phyloP scores from a whole-genome alignment of 1,140 invertebrate genomes.

The Mamestra configurata region DNA sequence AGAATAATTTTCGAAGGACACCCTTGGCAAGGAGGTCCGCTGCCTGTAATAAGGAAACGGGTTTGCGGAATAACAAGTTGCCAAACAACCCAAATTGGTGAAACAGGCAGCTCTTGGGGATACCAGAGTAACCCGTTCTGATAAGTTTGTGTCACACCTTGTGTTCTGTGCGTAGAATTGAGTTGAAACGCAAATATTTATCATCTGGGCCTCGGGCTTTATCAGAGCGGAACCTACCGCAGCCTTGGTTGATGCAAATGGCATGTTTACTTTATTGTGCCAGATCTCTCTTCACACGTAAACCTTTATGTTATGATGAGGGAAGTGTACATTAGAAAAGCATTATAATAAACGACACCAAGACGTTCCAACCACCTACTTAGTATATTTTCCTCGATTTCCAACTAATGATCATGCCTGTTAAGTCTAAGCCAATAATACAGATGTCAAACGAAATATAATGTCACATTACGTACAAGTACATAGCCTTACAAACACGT shows the following conservation, averaged over 20 bases:
- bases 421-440: constrained; percentile 15
- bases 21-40: background rate
- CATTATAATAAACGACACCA: background rate
- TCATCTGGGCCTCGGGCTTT: constrained; percentile 18
- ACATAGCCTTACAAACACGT: constrained; percentile 29
- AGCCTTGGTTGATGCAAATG: constrained; percentile 44
- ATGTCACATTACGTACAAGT: constrained; percentile 39
- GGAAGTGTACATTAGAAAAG: background rate
- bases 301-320: constrained; percentile 16
- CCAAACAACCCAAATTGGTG: constrained; percentile 26
- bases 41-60: constrained; percentile 21
- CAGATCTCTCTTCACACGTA: constrained; percentile 39
- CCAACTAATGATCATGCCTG: background rate
- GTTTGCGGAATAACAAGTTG: constrained; percentile 25
- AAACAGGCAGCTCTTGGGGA: constrained; percentile 11
- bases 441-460: constrained; percentile 33
- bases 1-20: constrained; percentile 39
- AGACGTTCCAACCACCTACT: too few species aligned
- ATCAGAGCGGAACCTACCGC: constrained; percentile 47
- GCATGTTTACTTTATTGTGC: constrained; percentile 24
- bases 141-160: constrained; percentile 25
- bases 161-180: background rate
- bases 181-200: constrained; percentile 33
- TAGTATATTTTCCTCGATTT: too few species aligned
- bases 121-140: constrained; percentile 7